These are phyloP conservation scores for Pungitius pungitius DNA, from an alignment of 2,113 vertebrate genomes.

Conservation along the genomic window DNA sequence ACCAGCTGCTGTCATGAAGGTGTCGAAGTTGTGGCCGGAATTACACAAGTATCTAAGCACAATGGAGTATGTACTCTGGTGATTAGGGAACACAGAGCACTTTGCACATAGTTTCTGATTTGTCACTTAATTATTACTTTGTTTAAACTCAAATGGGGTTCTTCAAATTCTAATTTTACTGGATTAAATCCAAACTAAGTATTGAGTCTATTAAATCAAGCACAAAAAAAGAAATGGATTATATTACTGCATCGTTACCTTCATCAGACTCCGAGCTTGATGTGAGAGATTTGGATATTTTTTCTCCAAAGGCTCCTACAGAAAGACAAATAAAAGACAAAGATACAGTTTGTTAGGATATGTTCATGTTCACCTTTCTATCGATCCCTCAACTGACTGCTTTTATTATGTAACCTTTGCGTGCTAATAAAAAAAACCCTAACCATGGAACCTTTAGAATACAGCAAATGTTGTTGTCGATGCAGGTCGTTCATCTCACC, in stretches of 20 bases:
- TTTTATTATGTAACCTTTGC: neutral
- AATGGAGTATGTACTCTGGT: neutral
- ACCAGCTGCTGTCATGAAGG: neutral
- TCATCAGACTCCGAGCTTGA: constrained; percentile 89
- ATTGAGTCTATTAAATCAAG: neutral
- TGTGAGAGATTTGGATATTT: constrained; percentile 89
- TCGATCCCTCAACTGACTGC: neutral
- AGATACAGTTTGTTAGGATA: neutral
- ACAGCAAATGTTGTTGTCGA: neutral
- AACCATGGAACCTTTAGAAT: neutral
- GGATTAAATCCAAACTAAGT: neutral
- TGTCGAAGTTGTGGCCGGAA: neutral
- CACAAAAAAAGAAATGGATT: neutral
- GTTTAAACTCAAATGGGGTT: no score
- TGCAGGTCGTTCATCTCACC: constrained; percentile 78
- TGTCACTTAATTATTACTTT: no score
- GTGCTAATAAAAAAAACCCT: neutral
- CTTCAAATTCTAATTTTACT: neutral
- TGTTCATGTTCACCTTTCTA: neutral
- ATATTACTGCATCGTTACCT: constrained; percentile 80
- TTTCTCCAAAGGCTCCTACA: constrained; percentile 89
- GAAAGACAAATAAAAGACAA: neutral
- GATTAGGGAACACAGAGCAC: neutral
- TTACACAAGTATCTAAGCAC: no score
- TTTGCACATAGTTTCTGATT: neutral